Percentiles rank a stretch among this genome's conserved stretches.
Evolutionary conservation across 2,888 invertebrate species (phyloP).

Genomic region (Volucella inflata): DNA sequence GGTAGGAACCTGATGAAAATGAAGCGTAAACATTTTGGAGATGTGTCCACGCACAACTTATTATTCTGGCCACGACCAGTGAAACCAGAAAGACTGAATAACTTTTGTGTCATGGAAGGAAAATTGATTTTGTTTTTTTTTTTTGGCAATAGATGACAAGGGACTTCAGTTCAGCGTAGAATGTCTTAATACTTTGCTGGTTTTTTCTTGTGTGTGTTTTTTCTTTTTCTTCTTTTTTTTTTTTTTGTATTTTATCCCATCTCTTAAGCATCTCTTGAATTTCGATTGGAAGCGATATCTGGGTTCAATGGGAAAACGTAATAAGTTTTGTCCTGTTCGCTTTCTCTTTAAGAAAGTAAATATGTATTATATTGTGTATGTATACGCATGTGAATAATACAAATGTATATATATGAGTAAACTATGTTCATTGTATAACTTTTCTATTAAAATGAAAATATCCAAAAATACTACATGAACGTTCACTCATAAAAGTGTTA

Average conservation of each 20-base stretch:
- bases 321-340: slow-evolving; percentile 7
- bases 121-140: slow-evolving; percentile 68
- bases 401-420: too few species aligned
- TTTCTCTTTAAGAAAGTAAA: neutral
- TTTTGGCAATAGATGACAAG: slow-evolving; percentile 35
- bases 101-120: slow-evolving; percentile 67
- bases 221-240: too few species aligned
- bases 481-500: too few species aligned
- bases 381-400: too few species aligned
- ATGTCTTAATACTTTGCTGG: slow-evolving; percentile 50
- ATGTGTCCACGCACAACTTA: slow-evolving; percentile 62
- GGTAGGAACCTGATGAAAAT: slow-evolving; percentile 52
- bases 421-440: too few species aligned
- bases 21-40: slow-evolving; percentile 68
- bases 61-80: slow-evolving; percentile 62
- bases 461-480: too few species aligned
- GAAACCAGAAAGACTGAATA: slow-evolving; percentile 59
- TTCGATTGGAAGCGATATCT: slow-evolving; percentile 47
- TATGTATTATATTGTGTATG: slow-evolving; percentile 7
- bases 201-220: slow-evolving; percentile 15
- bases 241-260: slow-evolving; percentile 4
- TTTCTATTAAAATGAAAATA: too few species aligned
- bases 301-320: slow-evolving; percentile 39
- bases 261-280: slow-evolving; percentile 25
- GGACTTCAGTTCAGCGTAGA: slow-evolving; percentile 37